Evolutionary conservation across 92 coral and sea anemone species (phyloP).

Genomic region (Siderastrea radians): DNA sequence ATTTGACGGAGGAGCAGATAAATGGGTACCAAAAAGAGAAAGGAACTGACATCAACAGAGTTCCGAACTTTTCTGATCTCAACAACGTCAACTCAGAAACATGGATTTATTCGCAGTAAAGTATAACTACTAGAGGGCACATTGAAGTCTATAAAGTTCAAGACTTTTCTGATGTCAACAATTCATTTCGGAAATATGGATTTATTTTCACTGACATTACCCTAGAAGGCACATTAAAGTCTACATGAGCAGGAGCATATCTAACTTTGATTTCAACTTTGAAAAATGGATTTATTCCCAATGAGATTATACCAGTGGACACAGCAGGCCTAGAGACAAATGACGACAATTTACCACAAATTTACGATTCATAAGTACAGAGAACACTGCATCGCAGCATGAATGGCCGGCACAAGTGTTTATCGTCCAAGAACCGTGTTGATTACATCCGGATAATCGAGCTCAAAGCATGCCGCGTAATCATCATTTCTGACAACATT

Average conservation of each 20-base stretch:
- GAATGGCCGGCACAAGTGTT: slow-evolving; percentile 4
- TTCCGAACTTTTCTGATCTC: slow-evolving; percentile 61
- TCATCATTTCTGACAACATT: neutral
- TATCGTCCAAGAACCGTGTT: neutral
- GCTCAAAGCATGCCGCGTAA: slow-evolving; percentile 46
- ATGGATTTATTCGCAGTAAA: slow-evolving; percentile 24
- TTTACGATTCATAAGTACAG: slow-evolving; percentile 3
- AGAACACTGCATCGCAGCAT: slow-evolving; percentile 34
- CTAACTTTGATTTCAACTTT: no score
- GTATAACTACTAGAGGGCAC: neutral
- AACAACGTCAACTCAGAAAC: slow-evolving; percentile 56
- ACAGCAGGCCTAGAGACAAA: slow-evolving; percentile 31
- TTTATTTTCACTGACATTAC: neutral
- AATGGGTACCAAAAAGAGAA: slow-evolving; percentile 24
- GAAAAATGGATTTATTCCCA: slow-evolving; percentile 10
- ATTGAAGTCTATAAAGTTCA: neutral
- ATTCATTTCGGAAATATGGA: no score
- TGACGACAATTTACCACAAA: slow-evolving; percentile 22
- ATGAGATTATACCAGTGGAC: neutral
- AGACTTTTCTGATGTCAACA: no score
- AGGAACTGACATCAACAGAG: slow-evolving; percentile 46
- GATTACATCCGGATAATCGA: neutral
- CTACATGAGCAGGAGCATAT: no score
- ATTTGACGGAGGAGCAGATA: slow-evolving; percentile 52
- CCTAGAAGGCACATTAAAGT: neutral